Evolutionary conservation across 2,888 invertebrate species (phyloP).

Genomic region (Drosophila phalerata): DNA sequence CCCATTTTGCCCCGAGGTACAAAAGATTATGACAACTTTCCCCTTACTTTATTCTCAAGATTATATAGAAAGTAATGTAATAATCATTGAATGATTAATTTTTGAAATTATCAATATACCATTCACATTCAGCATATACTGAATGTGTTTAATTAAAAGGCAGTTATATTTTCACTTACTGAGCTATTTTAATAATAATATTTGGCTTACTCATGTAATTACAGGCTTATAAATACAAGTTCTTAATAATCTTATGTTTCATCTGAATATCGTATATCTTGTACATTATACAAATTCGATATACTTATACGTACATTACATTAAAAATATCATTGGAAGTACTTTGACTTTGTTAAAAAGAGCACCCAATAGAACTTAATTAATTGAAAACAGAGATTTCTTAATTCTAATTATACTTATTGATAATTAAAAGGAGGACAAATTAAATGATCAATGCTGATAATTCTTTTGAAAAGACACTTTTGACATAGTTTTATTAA

Average conservation of each 20-base stretch:
- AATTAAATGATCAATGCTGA: background rate
- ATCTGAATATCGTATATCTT: slow-evolving; percentile 10
- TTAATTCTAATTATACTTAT: background rate
- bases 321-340: slow-evolving; percentile 24
- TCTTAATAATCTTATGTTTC: slow-evolving; percentile 8
- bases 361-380: slow-evolving; percentile 15
- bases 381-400: slow-evolving; percentile 1
- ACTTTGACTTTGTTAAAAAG: slow-evolving; percentile 20
- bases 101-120: background rate
- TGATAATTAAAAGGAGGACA: slow-evolving; percentile 1
- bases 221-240: slow-evolving; percentile 17
- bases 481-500: background rate
- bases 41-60: background rate
- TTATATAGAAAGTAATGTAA: background rate
- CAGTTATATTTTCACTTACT: slow-evolving; percentile 18
- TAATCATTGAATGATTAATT: no score
- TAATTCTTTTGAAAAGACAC: slow-evolving; percentile 4
- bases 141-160: slow-evolving; percentile 1
- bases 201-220: slow-evolving; percentile 27
- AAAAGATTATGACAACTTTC: background rate
- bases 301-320: slow-evolving; percentile 4
- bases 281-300: slow-evolving; percentile 28
- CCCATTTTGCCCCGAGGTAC: background rate
- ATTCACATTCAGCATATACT: background rate
- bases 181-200: slow-evolving; percentile 31